Conservation (phyloP, 2,888 invertebrate genomes). For the Parnassius glacialis region DNA sequence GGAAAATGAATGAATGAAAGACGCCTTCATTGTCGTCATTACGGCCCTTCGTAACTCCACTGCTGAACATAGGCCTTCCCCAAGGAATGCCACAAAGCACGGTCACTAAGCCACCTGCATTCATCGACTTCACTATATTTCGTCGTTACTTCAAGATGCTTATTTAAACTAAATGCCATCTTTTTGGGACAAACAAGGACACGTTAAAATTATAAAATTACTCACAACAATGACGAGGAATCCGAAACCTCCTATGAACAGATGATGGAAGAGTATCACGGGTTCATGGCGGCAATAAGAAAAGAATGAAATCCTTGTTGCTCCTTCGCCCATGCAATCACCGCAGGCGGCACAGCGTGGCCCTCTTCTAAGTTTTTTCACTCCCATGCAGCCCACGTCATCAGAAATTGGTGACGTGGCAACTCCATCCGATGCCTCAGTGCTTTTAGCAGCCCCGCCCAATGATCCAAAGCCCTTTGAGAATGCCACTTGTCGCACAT, state of each 20-base stretch:
- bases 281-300: conserved; percentile 83
- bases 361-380: conserved; percentile 9
- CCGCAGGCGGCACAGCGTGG: conserved; percentile 28
- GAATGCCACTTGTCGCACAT: conserved; percentile 53
- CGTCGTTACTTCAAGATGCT: too few relatives aligned
- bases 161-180: too few relatives aligned
- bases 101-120: too few relatives aligned
- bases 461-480: conserved; percentile 26
- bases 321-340: conserved; percentile 34
- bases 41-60: too few relatives aligned
- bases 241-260: conserved; percentile 88
- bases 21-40: too few relatives aligned
- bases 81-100: too few relatives aligned
- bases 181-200: too few relatives aligned
- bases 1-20: too few relatives aligned
- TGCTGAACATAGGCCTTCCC: too few relatives aligned
- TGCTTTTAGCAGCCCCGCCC: neutral
- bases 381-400: conserved; percentile 17
- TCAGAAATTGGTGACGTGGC: neutral
- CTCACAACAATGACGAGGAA: conserved; percentile 87
- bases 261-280: conserved; percentile 86
- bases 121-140: too few relatives aligned
- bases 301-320: conserved; percentile 58
- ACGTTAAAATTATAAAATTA: conserved; percentile 28
- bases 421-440: neutral